Evolutionary conservation across 2,797 vertebrate genomes (phyloP).

Genomic region (Paguma larvata): DNA sequence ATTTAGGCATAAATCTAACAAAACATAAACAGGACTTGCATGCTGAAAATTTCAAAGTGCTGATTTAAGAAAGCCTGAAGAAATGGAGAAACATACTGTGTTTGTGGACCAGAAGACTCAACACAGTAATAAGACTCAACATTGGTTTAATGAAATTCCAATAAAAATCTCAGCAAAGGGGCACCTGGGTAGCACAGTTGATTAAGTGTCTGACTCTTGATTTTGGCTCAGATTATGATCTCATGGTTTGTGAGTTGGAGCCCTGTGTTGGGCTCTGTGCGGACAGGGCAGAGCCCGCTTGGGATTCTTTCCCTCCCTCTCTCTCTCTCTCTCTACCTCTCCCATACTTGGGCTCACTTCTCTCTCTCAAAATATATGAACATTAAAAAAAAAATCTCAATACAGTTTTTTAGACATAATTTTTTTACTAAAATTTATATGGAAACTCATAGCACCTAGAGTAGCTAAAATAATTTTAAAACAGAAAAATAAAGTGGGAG

Average conservation of each 20-base stretch:
- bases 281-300: no score
- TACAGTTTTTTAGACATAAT: not conserved
- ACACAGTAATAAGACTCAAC: not conserved
- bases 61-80: not conserved
- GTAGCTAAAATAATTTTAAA: not conserved
- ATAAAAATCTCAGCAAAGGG: not conserved
- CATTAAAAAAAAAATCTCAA: not conserved
- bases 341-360: no score
- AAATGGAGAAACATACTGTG: not conserved
- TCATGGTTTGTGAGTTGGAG: no score
- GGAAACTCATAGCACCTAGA: not conserved
- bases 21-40: not conserved
- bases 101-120: not conserved
- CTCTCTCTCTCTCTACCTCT: no score
- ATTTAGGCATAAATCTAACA: not conserved
- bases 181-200: no score
- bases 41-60: not conserved
- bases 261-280: no score
- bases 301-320: no score
- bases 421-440: not conserved
- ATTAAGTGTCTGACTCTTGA: no score
- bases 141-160: conserved; percentile 7
- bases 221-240: no score
- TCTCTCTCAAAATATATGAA: no score
- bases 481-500: not conserved